Evolutionary conservation across 2,888 invertebrate species (phyloP), one percentile per base, ranked within the genome.

Genomic region (Cremastinae sp.): DNA sequence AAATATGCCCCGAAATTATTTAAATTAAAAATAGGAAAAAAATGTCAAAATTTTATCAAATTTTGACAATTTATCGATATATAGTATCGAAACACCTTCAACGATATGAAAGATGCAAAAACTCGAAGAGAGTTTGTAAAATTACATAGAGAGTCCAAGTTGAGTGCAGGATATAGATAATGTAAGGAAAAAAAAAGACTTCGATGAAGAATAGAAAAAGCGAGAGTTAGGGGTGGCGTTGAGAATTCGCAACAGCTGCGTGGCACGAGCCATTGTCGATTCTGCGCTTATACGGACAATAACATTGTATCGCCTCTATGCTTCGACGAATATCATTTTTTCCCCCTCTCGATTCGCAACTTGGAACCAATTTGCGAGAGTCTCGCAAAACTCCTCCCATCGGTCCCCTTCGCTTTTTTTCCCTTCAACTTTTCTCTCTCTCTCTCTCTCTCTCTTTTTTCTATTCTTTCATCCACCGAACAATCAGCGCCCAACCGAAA

Each of bases 201-300:
- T 47, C 54, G 45, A 58, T 62, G 20, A 51, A 14, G 62, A 64
- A 74, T 58, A 56, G 47, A 64, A 47, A 28, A 66, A 65, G 66
- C 14, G 64, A 62, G 18, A 10, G 62, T 20, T 54, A 38, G 72
- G 59, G 47, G 56, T 61, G 62, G 49, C 16, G 47, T 73, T 54
- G 61, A 28, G 41, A 14, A 65, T 54, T 75, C 47, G 80, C 80
- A 81, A 78, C 79, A 79, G 81, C 80, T 79, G 80, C 79, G 64
- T 66, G 76, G 76, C 80, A 80, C 79, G 80, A 78, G 76, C 78
- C 74, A 79, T 79, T 79, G 79, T 80, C 72, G 69, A 66, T 66
- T 66, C 58, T 66, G 53, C 61, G 28, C 28, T 28, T 5, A 28
- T 45, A 10, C 51, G 72, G 68, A 79, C 79, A 79, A 78, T 80